Evolutionary conservation across 2,797 vertebrate genomes (phyloP).

Genomic region (Pseudochirops corinnae): DNA sequence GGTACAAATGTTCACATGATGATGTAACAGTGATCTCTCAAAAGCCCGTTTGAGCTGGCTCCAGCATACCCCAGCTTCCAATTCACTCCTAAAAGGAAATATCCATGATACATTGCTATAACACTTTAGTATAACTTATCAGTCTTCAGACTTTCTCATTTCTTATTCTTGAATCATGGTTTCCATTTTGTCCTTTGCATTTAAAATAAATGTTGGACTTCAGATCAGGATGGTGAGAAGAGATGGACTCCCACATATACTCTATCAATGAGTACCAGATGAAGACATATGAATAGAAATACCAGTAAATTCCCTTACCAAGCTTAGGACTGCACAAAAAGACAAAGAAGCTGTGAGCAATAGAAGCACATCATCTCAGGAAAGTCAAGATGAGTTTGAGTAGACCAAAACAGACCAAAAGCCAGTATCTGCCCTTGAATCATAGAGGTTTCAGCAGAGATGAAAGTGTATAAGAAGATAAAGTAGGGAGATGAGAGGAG

Average conservation of each 20-base stretch:
- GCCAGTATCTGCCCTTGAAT: not conserved
- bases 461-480: not conserved
- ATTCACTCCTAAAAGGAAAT: not conserved
- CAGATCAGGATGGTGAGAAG: not conserved
- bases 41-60: not conserved
- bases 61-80: not conserved
- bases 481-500: not conserved
- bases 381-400: not conserved
- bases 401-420: not conserved
- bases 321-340: not conserved
- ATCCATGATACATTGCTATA: not conserved
- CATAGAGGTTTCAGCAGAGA: not conserved
- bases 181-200: not conserved
- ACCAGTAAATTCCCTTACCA: not conserved
- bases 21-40: not conserved
- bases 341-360: not conserved
- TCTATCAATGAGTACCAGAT: not conserved
- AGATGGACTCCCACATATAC: not conserved
- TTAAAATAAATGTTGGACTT: not conserved
- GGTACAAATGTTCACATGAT: not conserved
- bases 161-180: not conserved
- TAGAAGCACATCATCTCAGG: not conserved
- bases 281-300: not conserved
- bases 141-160: not conserved
- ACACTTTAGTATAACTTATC: not conserved